Evolutionary conservation across 2,113 vertebrate species (phyloP), one percentile per base, ranked within the genome.

Genomic region (Semicossyphus pulcher): DNA sequence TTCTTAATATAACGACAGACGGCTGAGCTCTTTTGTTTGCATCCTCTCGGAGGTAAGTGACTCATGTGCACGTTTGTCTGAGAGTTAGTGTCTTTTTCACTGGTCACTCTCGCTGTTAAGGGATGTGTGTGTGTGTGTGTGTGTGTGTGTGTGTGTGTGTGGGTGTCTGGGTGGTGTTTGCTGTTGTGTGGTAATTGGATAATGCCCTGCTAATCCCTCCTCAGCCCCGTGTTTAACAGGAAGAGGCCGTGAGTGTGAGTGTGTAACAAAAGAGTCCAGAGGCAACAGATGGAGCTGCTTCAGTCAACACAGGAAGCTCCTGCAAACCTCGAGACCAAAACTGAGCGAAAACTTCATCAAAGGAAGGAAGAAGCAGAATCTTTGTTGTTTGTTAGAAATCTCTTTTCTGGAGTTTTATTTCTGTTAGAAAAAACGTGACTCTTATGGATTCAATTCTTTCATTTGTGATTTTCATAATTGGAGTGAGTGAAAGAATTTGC

Each of bases 1-100:
- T 85, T 92, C 87, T 88, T 94, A 88, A 91, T 87, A 88, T 89
- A 64, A 36, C 0, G 3, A 20, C 32, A 15, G 7, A 0, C n/a
- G n/a, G n/a, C n/a, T n/a, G 1, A 18, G n/a, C 3, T 3, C 12
- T 7, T n/a, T 36, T 49, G 16, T 9, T 52, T 14, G 11, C n/a
- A n/a, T n/a, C n/a, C n/a, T n/a, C n/a, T n/a, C n/a, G n/a, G n/a
- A n/a, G n/a, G n/a, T n/a, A n/a, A n/a, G n/a, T n/a, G n/a, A n/a
- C n/a, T n/a, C n/a, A n/a, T n/a, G n/a, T n/a, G n/a, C n/a, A n/a
- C n/a, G n/a, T n/a, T n/a, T n/a, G n/a, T n/a, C n/a, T n/a, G n/a
- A n/a, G n/a, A n/a, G n/a, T n/a, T n/a, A n/a, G n/a, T n/a, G n/a
- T n/a, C n/a, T n/a, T 42, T 42, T 14, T 39, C 10, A 14, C 37